phyloP scores from a whole-genome alignment of 2,888 invertebrate species.

The Spisula subtruncata region DNA sequence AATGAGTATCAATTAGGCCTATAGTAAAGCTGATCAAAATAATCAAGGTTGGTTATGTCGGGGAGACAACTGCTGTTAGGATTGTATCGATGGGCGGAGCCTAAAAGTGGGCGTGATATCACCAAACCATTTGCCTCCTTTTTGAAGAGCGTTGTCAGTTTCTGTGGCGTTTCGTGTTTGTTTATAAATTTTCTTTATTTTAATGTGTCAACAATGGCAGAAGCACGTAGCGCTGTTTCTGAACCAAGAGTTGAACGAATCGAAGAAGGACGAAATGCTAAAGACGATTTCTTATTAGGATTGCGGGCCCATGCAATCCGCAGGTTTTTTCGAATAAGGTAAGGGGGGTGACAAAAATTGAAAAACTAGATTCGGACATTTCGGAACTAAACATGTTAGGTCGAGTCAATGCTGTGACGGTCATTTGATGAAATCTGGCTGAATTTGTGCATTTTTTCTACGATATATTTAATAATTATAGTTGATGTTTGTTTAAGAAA shows the following conservation, averaged over 20 bases:
- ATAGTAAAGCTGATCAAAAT: no score
- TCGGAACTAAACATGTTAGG: neutral
- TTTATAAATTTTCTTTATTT: neutral
- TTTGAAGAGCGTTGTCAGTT: neutral
- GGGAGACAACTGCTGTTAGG: neutral
- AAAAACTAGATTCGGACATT: neutral
- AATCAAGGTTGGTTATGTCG: no score
- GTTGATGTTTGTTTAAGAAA: neutral
- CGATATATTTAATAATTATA: neutral
- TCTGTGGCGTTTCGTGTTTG: neutral
- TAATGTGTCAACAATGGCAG: slow-evolving; percentile 85
- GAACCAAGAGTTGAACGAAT: slow-evolving; percentile 86
- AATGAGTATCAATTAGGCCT: no score
- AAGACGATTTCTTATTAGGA: slow-evolving; percentile 85
- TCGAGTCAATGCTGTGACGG: no score
- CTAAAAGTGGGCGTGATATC: neutral
- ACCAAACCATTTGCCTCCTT: neutral
- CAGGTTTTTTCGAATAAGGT: slow-evolving; percentile 87
- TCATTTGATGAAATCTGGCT: neutral
- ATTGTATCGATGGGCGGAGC: neutral
- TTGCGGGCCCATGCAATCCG: slow-evolving; percentile 86
- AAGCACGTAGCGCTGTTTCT: slow-evolving; percentile 87
- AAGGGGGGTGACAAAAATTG: no score
- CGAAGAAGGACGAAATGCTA: slow-evolving; percentile 86
- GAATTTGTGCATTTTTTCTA: neutral